Percentiles rank a stretch among this genome's conserved stretches.
Conservation (phyloP, 1,140 invertebrate species). For the Drosophila bipectinata region DNA sequence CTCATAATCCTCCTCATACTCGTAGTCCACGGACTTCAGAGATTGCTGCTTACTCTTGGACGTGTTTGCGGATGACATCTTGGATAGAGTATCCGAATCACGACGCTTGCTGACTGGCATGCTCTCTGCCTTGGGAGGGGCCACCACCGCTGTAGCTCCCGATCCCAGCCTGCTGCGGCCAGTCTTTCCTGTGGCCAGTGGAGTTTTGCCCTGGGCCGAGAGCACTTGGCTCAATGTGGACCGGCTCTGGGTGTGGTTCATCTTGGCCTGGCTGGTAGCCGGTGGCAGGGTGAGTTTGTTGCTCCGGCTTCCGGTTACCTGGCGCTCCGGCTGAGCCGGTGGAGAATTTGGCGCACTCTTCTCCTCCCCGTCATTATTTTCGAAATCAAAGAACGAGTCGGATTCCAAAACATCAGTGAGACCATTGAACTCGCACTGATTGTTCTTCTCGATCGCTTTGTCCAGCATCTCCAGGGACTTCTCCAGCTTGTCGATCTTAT, state of each 20-base stretch:
- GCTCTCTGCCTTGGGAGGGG: background rate
- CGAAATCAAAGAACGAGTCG: conserved; percentile 59
- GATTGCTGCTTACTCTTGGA: conserved; percentile 31
- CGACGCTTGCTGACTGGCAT: conserved; percentile 39
- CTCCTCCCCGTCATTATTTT: conserved; percentile 57
- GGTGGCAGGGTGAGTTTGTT: conserved; percentile 57
- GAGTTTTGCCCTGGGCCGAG: conserved; percentile 18
- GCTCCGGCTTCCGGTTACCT: conserved; percentile 21
- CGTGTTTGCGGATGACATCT: conserved; percentile 25
- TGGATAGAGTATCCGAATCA: conserved; percentile 15
- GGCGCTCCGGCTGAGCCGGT: conserved; percentile 15
- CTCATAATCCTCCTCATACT: conserved; percentile 64
- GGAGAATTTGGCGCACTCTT: conserved; percentile 15
- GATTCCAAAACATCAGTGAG: conserved; percentile 65
- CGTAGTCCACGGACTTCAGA: conserved; percentile 47
- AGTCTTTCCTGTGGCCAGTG: conserved; percentile 5
- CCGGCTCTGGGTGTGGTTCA: conserved; percentile 15
- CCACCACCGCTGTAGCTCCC: background rate
- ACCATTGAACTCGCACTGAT: conserved; percentile 59
- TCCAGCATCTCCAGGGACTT: conserved; percentile 69
- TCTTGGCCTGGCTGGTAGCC: conserved; percentile 36
- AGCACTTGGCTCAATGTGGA: conserved; percentile 44
- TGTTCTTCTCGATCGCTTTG: conserved; percentile 71
- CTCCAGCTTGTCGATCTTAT: conserved; percentile 70
- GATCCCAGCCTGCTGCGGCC: background rate